Conservation (phyloP, 2,113 vertebrate genomes). For the Silurus meridionalis region DNA sequence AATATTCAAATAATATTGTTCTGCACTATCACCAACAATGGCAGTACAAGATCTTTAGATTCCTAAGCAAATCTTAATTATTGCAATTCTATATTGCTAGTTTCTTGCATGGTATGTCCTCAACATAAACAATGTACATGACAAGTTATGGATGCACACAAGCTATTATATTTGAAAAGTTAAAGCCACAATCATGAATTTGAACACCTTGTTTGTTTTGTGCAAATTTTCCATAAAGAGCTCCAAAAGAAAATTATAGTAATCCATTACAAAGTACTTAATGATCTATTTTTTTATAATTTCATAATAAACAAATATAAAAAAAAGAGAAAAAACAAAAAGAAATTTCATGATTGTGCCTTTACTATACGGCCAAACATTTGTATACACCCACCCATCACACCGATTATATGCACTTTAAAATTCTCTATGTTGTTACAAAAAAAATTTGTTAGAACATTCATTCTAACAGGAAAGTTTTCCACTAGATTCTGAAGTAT, state of each 20-base stretch:
- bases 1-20: not conserved
- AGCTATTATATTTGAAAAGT: not conserved
- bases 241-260: not conserved
- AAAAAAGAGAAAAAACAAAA: not conserved
- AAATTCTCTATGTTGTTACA: not conserved
- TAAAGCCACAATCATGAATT: conserved; percentile 24
- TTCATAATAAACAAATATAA: no score
- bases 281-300: not conserved
- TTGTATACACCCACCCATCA: not conserved
- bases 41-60: not conserved
- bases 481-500: not conserved
- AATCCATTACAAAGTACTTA: not conserved
- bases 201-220: not conserved
- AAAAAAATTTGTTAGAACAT: not conserved
- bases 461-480: not conserved
- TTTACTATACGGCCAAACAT: not conserved
- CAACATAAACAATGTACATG: not conserved
- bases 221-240: not conserved
- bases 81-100: not conserved
- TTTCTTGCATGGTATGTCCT: not conserved
- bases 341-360: conserved; percentile 16
- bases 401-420: not conserved
- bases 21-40: not conserved
- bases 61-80: conserved; percentile 16
- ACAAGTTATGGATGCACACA: not conserved